Evolutionary conservation across 2,113 vertebrate species (phyloP).

Genomic region (Ailurus styani): DNA sequence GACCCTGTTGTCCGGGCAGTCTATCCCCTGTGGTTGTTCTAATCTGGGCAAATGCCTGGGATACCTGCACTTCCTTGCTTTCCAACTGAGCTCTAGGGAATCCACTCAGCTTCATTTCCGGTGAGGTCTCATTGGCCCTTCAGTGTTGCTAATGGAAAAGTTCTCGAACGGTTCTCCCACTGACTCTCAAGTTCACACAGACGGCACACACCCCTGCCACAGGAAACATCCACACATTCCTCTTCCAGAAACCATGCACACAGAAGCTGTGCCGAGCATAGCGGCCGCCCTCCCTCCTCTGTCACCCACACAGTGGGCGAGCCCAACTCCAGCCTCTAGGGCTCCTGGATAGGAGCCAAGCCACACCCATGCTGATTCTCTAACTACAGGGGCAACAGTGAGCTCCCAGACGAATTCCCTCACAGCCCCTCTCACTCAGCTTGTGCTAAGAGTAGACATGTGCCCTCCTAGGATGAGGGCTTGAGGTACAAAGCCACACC

Average conservation of each 20-base stretch:
- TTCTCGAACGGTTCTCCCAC: neutral
- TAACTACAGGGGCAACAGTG: neutral
- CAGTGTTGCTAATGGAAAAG: neutral
- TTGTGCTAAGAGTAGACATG: neutral
- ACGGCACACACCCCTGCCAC: neutral
- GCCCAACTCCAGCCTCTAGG: neutral
- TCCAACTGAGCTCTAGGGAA: neutral
- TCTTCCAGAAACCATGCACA: neutral
- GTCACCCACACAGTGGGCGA: neutral
- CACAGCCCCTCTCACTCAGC: neutral
- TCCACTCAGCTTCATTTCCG: neutral
- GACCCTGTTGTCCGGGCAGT: accelerated
- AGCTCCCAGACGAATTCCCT: neutral
- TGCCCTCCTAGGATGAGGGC: neutral
- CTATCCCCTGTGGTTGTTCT: neutral
- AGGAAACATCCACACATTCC: neutral
- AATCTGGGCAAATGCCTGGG: neutral
- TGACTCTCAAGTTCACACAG: neutral
- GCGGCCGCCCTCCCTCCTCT: neutral
- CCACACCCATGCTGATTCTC: neutral
- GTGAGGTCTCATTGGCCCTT: neutral
- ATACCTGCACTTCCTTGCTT: neutral
- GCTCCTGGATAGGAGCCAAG: neutral
- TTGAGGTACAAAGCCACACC: neutral
- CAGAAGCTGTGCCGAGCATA: neutral